Conservation (phyloP, 2,888 invertebrate species). For the Drosophila austrosaltans region DNA sequence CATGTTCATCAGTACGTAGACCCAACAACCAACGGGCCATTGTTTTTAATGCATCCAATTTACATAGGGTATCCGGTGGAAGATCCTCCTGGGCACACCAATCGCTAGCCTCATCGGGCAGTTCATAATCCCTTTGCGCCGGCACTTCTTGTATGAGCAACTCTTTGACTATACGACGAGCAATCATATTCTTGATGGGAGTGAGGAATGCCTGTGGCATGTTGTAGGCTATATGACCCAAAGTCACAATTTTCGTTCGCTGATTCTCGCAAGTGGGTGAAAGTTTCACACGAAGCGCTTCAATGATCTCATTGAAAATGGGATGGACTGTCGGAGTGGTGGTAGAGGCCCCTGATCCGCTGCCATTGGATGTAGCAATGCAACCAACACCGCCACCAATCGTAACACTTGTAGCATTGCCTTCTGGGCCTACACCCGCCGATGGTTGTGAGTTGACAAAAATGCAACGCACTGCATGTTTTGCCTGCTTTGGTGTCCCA, state of each 20-base stretch:
- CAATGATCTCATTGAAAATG: constrained; percentile 92
- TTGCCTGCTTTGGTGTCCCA: constrained; percentile 97
- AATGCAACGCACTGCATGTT: constrained; percentile 96
- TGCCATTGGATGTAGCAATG: not conserved
- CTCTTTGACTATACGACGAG: constrained; percentile 97
- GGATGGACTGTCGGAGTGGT: constrained; percentile 85
- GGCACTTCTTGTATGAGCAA: constrained; percentile 92
- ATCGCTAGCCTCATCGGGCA: constrained; percentile 69
- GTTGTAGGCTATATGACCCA: constrained; percentile 97
- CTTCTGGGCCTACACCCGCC: constrained; percentile 38
- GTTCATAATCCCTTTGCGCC: constrained; percentile 84
- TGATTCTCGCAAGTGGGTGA: constrained; percentile 91
- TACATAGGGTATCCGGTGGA: constrained; percentile 95
- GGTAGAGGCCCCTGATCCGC: constrained; percentile 52
- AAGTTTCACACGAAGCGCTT: constrained; percentile 90
- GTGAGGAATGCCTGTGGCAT: constrained; percentile 95
- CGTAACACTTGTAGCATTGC: constrained; percentile 21
- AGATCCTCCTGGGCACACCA: constrained; percentile 95
- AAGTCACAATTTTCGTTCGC: constrained; percentile 95
- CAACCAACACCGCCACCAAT: constrained; percentile 39
- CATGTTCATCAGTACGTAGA: constrained; percentile 92
- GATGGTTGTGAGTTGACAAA: constrained; percentile 88
- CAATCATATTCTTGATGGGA: constrained; percentile 96
- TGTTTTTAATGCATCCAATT: constrained; percentile 96
- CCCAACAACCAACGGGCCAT: constrained; percentile 98